These are phyloP conservation scores for Tupaia chinensis DNA, from an alignment of 2,113 vertebrate genomes.

Conservation along the genomic window DNA sequence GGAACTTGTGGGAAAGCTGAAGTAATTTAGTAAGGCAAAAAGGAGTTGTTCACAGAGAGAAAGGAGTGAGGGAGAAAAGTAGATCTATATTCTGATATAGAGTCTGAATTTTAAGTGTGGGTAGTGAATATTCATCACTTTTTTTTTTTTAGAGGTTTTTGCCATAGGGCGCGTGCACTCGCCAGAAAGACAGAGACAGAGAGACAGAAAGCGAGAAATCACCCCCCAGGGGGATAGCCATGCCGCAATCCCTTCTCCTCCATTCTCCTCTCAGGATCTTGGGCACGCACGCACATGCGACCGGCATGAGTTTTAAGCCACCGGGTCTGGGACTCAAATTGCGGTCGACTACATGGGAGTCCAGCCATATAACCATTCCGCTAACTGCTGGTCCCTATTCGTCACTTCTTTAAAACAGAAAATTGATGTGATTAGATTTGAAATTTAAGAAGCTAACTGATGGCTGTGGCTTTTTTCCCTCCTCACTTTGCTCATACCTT, in stretches of 20 bases:
- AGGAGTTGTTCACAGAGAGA: neutral
- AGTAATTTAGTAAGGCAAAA: slow-evolving; percentile 23
- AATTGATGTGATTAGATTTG: slow-evolving; percentile 49
- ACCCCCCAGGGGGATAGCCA: too few species aligned
- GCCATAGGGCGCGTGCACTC: too few species aligned
- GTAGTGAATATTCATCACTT: neutral
- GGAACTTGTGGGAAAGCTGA: slow-evolving; percentile 15
- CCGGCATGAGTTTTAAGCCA: too few species aligned
- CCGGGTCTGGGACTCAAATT: too few species aligned
- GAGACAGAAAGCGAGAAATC: too few species aligned
- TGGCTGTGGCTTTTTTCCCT: neutral
- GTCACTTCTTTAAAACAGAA: slow-evolving; percentile 44
- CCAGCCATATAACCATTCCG: too few species aligned
- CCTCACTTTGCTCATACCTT: slow-evolving; percentile 19
- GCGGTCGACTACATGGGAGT: too few species aligned
- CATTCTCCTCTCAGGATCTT: too few species aligned
- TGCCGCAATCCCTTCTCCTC: too few species aligned
- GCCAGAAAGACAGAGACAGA: too few species aligned
- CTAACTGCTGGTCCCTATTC: neutral
- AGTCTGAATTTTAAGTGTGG: slow-evolving; percentile 44
- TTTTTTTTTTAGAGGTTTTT: neutral
- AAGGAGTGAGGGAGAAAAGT: neutral
- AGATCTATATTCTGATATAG: neutral
- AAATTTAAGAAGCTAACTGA: slow-evolving; percentile 15
- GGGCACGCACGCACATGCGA: too few species aligned